Evolutionary conservation across 2,113 vertebrate species (phyloP).

Genomic region (Diadophis punctatus): DNA sequence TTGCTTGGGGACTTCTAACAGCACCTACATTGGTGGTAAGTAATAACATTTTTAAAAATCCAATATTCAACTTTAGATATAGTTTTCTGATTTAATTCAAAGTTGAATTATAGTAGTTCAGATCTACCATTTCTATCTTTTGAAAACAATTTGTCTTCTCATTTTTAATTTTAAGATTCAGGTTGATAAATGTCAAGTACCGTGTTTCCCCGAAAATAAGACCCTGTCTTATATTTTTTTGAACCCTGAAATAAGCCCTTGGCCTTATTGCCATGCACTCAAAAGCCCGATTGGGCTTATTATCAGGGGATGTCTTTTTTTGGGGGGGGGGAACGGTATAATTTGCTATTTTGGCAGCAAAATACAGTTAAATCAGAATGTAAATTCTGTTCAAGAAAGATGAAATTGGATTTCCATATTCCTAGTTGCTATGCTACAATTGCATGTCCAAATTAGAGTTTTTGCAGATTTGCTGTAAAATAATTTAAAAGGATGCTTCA

Average conservation of each 20-base stretch:
- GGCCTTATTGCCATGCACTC: no score
- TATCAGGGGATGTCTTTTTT: no score
- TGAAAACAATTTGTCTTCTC: not conserved
- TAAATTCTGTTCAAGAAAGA: not conserved
- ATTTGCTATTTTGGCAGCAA: not conserved
- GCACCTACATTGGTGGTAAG: constrained; percentile 85
- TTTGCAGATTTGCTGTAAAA: not conserved
- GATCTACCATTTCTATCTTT: not conserved
- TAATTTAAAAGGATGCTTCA: not conserved
- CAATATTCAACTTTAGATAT: not conserved
- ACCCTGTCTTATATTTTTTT: no score
- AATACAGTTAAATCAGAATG: not conserved
- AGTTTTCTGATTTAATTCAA: not conserved
- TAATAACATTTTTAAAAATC: not conserved
- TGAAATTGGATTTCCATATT: not conserved
- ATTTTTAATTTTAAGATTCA: not conserved
- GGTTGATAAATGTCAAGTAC: not conserved
- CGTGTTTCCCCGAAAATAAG: no score
- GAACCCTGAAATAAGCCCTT: no score
- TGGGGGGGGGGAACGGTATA: no score
- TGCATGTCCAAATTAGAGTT: not conserved
- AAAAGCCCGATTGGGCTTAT: no score
- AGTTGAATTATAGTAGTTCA: not conserved
- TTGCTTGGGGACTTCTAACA: constrained; percentile 86
- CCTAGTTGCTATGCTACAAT: not conserved